Evolutionary conservation across 92 coral and sea anemone genomes (phyloP), one percentile per base, ranked within the genome.

Genomic region (Umimayanthus chanpuru): DNA sequence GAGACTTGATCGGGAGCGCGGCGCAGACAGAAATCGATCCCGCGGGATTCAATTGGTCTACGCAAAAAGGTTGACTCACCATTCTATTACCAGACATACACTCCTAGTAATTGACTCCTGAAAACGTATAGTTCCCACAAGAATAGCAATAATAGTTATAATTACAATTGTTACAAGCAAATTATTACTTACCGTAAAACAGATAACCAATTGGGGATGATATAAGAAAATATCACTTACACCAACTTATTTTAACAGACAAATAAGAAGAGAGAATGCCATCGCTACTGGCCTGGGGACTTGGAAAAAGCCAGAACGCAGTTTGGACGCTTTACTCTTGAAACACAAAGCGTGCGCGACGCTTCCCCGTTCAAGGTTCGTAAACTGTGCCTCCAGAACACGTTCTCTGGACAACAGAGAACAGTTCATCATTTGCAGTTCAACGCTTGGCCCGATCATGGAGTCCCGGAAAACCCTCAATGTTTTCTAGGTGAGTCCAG

Each of bases 391-490:
- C 64, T 95, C 9, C 85, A 76, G 10, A 92, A 92, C 29, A 38
- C 61, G 4, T 67, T 86, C 29, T 71, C 94, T 12, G 88, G 90
- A 38, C 86, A 90, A 71, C 92, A 85, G 44, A 94, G 93, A 38
- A 88, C 85, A 23, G 81, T 97, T 29, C 89, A 91, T 80, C 97
- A 96, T 79, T 75, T 97, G 64, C 98, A 96, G 94, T 97, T 95
- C 87, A 93, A 93, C 40, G 98, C 93, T 70, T 97, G 99, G 99
- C 99, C 99, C 2, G 98, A 97, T 89, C 96, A 97, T 70, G 95
- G 95, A 20, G 95, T 97, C 40, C 99, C 99, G 4, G 89, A 88
- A 36, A 93, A 97, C 58, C 97, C 99, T 2, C 92, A 95, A 49
- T 85, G 90, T 76, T 95, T 97, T 85, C 91, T 97, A 66, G 99